Percentiles rank a stretch among this genome's conserved stretches.
Evolutionary conservation across 30 jellyfish, hydroid and myxozoan species (phyloP).

Genomic region (Rhopilema esculentum): DNA sequence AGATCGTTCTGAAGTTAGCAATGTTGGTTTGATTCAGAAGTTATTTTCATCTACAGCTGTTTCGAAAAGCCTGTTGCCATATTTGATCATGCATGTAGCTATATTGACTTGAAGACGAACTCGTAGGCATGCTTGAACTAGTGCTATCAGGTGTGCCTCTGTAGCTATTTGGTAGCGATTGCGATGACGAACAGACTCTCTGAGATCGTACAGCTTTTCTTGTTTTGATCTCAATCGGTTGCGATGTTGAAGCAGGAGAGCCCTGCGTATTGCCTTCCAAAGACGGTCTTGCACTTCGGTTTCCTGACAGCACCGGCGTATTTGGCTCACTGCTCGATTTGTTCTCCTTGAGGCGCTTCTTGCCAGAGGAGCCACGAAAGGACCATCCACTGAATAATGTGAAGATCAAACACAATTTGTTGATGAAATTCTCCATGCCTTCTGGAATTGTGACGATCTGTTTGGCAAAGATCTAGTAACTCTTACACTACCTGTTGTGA

Average conservation of each 20-base stretch:
- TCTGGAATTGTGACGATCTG: not conserved
- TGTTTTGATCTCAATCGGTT: constrained; percentile 64
- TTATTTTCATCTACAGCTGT: constrained; percentile 60
- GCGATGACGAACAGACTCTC: constrained; percentile 19
- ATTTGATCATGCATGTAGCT: constrained; percentile 53
- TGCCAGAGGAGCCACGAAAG: constrained; percentile 18
- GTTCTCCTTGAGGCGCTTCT: constrained; percentile 14
- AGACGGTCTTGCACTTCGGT: not conserved
- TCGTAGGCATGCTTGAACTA: constrained; percentile 40
- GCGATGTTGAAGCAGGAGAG: constrained; percentile 50
- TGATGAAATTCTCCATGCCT: constrained; percentile 15
- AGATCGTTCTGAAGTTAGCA: too few relatives aligned
- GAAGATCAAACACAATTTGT: constrained; percentile 6
- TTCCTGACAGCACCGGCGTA: constrained; percentile 10
- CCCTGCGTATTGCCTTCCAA: constrained; percentile 4
- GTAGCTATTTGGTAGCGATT: constrained; percentile 56
- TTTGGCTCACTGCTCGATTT: constrained; percentile 63
- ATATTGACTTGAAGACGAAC: constrained; percentile 61
- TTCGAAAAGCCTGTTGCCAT: constrained; percentile 73
- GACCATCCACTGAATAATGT: constrained; percentile 72
- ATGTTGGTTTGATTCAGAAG: too few relatives aligned
- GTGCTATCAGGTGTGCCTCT: constrained; percentile 61
- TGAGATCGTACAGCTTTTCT: not conserved
- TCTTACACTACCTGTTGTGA: constrained; percentile 26
- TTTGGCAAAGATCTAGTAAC: not conserved